phyloP scores from a whole-genome alignment of 2,113 vertebrate species.

The Cepphus grylle region DNA sequence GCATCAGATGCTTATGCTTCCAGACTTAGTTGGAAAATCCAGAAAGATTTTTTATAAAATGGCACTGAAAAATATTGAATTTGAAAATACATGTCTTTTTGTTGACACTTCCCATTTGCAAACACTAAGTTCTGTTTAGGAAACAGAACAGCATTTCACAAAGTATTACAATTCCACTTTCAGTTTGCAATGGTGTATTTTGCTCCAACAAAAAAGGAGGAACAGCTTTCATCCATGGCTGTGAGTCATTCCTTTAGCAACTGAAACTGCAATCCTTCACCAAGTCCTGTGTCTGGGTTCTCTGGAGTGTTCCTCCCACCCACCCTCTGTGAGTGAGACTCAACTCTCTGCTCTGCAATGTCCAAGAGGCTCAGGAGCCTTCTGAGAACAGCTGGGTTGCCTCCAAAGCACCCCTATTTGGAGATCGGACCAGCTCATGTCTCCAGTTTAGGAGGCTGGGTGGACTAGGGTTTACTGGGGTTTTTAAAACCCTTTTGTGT shows the following conservation, averaged over 20 bases:
- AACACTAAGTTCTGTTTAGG: background rate
- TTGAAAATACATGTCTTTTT: background rate
- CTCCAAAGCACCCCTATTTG: background rate
- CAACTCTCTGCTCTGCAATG: background rate
- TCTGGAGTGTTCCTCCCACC: background rate
- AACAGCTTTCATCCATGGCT: background rate
- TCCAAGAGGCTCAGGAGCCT: background rate
- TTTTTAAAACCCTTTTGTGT: background rate
- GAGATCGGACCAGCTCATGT: background rate
- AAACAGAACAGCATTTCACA: background rate
- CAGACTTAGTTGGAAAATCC: background rate
- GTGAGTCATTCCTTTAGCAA: background rate
- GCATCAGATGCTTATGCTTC: background rate
- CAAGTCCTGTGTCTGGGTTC: background rate
- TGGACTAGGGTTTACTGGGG: background rate
- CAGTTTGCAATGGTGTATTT: background rate
- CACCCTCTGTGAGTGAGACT: fast-evolving
- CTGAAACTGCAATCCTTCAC: background rate
- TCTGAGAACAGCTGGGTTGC: background rate
- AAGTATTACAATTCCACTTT: background rate
- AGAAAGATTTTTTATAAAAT: background rate
- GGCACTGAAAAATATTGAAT: background rate
- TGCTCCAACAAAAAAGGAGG: background rate
- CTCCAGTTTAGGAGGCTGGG: background rate
- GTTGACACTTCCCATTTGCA: background rate